Evolutionary conservation across 2,888 invertebrate genomes (phyloP).

Genomic region (Leptopterna dolabrata): DNA sequence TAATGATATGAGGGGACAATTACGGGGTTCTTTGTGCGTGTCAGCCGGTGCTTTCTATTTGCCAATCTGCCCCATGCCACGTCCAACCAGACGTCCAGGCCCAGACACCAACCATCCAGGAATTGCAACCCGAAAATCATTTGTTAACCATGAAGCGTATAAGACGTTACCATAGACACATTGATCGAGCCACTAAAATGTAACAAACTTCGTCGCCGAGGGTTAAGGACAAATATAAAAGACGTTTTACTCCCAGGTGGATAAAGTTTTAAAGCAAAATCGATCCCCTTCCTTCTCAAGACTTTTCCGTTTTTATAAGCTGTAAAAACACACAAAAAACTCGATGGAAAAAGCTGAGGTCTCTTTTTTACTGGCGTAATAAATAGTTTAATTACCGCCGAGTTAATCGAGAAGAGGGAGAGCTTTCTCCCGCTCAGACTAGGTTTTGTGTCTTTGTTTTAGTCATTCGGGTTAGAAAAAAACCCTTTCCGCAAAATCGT

Average conservation of each 20-base stretch:
- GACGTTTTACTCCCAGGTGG: not conserved
- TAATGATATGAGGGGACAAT: not conserved
- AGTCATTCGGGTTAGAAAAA: not conserved
- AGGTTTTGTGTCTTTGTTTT: conserved; percentile 16
- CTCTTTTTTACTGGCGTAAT: conserved; percentile 31
- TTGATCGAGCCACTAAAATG: not conserved
- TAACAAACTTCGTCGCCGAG: not conserved
- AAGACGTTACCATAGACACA: not conserved
- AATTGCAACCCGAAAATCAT: too few relatives aligned
- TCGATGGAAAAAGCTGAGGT: conserved; percentile 32
- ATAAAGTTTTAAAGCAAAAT: conserved; percentile 22
- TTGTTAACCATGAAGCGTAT: too few relatives aligned
- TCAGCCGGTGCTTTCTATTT: not conserved
- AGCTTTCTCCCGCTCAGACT: not conserved
- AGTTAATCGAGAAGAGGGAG: conserved; percentile 37
- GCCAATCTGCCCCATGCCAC: not conserved
- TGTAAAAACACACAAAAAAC: conserved; percentile 4
- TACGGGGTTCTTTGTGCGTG: not conserved
- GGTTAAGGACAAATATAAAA: not conserved
- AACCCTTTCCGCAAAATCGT: conserved; percentile 12
- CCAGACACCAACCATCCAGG: not conserved
- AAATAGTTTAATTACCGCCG: conserved; percentile 37
- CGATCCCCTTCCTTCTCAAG: not conserved
- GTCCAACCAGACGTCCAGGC: not conserved
- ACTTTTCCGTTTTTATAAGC: conserved; percentile 25